Evolutionary conservation across 2,888 invertebrate genomes (phyloP), one percentile per base, ranked within the genome.

Genomic region (Caenorhabditis uteleia): DNA sequence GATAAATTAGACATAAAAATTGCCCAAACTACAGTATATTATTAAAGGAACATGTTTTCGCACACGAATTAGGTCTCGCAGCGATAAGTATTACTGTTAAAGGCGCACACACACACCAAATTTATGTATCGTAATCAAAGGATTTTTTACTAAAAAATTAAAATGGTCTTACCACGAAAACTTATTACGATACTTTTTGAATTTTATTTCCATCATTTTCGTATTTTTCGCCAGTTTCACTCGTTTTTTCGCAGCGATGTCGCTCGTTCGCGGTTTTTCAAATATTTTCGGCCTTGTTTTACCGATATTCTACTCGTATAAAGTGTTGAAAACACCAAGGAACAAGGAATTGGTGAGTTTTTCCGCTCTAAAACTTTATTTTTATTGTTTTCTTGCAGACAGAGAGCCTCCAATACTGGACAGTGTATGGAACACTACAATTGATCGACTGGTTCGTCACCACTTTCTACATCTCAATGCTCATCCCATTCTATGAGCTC

Each of bases 401-500:
- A 21, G 16, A 44, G 31, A 45, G 42, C 14, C 29, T 53, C 0
- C 57, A 64, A 20, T 64, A 46, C 40, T 64, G 64, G 64, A 38
- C 49, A 20, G 45, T 64, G 21, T 64, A 64, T 39, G 49, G 64
- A 33, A 42, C 64, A 18, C 44, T 49, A 25, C 46, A 44, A 6
- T 29, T 49, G 8, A 20, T 47, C 21, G 57, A 65, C 26, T 59
- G 56, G 59, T 34, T 55, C n/a, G 56, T 49, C 5, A 48, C 16
- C 38, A 59, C 65, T 10, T 56, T 60, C 26, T 60, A 45, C 48
- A 40, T 66, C 45, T 29, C 59, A 0, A 50, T 43, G 25, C 39
- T 60, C 51, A 55, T 65, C 25, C 59, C 65, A 10, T 59, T 59
- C 51, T 65, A 58, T 42, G 59, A 59, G 20, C 29, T 59, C 12